Evolutionary conservation across 2,113 vertebrate species (phyloP), one percentile per base, ranked within the genome.

Genomic region (Tragelaphus imberbis): DNA sequence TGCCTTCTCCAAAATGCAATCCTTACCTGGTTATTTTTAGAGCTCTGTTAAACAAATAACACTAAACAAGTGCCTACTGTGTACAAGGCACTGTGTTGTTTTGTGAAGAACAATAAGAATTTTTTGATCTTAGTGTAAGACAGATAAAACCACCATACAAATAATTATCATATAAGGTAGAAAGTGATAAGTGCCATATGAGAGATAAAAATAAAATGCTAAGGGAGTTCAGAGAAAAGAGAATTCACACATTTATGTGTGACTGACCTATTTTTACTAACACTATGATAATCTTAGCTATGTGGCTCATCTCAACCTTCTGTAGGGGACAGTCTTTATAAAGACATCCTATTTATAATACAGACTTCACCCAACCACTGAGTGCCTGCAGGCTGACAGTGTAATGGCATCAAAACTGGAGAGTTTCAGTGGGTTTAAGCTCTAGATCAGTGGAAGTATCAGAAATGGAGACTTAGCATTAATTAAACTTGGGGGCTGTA

Each of bases 241-340:
- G 71, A 79, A 96, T 98, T 98, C 97, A 98, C 97, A 97, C 90
- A 51, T 89, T 92, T 85, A 17, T 88, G 65, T 97, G 97, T 90
- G 88, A 68, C 97, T 98, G 97, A 97, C 97, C 95, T 95, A 97
- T 97, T 98, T 98, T 97, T 97, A 95, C 94, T 65, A 79, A 96
- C 97, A 93, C 92, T 88, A 53, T 65, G 92, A 92, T 86, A 95
- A 97, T 98, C 97, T 97, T 97, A 96, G 96, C 88, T 95, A 56
- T 17, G 27, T 17, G 21, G 75, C 96, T 94, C 95, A 96, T 96
- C 59, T 95, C 84, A 58, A 47, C 94, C 85, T 97, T 97, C 40
- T 47, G 7, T 47, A 88, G 77, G 87, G 84, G 94, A 47, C 33
- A 79, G 59, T 77, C 85, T 88, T 61, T 93, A 59, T n/a, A 59